phyloP scores from a whole-genome alignment of 2,888 invertebrate species.

The Sinhomidia bicolor region DNA sequence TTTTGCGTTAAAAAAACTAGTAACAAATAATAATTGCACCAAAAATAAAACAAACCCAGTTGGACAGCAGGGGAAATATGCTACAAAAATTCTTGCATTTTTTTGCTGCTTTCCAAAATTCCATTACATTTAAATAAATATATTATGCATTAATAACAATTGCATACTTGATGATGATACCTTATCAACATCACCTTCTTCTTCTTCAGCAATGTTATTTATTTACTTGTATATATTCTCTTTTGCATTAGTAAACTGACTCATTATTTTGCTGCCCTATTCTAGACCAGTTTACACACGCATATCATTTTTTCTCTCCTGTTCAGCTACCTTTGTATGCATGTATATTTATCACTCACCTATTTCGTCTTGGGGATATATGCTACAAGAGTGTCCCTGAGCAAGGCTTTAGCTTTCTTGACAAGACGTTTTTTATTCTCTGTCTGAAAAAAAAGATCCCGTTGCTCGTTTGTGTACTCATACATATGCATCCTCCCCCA shows the following conservation, averaged over 20 bases:
- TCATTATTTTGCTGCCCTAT: too few species aligned
- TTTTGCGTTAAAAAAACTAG: too few species aligned
- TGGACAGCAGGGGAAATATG: too few species aligned
- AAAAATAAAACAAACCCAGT: too few species aligned
- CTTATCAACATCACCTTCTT: too few species aligned
- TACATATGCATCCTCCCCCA: slow-evolving; percentile 1
- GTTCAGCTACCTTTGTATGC: neutral
- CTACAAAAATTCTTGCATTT: too few species aligned
- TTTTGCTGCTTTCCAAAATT: too few species aligned
- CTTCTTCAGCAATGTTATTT: too few species aligned
- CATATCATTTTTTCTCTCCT: neutral
- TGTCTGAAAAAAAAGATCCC: slow-evolving; percentile 19
- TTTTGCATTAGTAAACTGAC: neutral
- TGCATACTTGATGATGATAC: too few species aligned
- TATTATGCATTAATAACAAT: too few species aligned
- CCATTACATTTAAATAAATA: too few species aligned
- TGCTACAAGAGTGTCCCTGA: slow-evolving; percentile 38
- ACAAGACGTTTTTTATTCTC: slow-evolving; percentile 49
- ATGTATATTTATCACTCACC: slow-evolving; percentile 37
- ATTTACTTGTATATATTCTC: neutral
- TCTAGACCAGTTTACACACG: neutral
- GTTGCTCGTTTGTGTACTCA: slow-evolving; percentile 12
- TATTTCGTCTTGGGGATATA: slow-evolving; percentile 2
- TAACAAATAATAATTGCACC: too few species aligned
- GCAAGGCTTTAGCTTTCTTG: slow-evolving; percentile 51